These are phyloP conservation scores for Columbina picui DNA, from an alignment of 2,113 vertebrate species.

Conservation along the genomic window DNA sequence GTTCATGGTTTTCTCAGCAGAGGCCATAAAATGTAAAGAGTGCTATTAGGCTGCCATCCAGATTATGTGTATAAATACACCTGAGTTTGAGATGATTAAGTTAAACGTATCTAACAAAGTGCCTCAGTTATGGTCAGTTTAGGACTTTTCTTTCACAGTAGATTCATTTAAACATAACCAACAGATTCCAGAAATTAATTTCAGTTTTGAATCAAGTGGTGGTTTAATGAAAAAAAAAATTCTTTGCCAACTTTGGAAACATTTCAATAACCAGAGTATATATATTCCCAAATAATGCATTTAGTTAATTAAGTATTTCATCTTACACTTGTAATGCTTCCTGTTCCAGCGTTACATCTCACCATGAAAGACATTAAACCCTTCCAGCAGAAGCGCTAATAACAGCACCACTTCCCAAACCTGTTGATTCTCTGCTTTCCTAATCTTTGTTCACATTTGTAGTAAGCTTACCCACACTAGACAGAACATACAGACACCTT, in stretches of 20 bases:
- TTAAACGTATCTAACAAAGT: neutral
- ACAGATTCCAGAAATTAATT: neutral
- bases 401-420: neutral
- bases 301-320: conserved; percentile 18
- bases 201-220: conserved; percentile 22
- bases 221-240: conserved; percentile 16
- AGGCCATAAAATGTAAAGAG: neutral
- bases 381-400: neutral
- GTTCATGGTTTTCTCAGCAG: neutral
- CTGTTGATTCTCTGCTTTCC: neutral
- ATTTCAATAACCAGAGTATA: neutral
- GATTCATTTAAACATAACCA: neutral
- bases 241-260: conserved; percentile 40
- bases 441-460: neutral
- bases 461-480: neutral
- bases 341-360: conserved; percentile 15
- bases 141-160: neutral
- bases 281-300: conserved; percentile 11
- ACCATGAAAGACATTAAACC: conserved; percentile 13
- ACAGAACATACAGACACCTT: neutral
- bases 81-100: neutral
- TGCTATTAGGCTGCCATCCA: neutral
- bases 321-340: conserved; percentile 2
- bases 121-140: neutral
- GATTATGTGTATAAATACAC: neutral